Evolutionary conservation across 23 tunicate genomes (phyloP), one percentile per base, ranked within the genome.

Genomic region (Halocynthia aurantium): DNA sequence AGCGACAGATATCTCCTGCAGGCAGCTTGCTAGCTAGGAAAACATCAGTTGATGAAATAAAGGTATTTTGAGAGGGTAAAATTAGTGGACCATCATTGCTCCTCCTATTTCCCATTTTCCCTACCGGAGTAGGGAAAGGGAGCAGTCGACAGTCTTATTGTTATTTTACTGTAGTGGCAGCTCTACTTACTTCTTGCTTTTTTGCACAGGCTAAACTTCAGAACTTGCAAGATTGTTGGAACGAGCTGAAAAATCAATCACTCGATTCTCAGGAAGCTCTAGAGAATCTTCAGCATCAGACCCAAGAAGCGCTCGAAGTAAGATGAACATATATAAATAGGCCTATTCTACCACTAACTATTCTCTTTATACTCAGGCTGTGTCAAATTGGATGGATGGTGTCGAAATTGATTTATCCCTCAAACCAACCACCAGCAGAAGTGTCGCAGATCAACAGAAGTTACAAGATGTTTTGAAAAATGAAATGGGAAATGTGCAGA

Each of bases 201-300:
- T 20, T 54, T 13, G 54, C 56, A 8, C 78, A 74, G 78, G 65
- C 18, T 54, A 54, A 31, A 12, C 78, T 74, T 74, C 78, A 74
- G 31, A 64, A 74, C 56, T 50, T 74, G 18, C 78, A 74, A 74
- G 78, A 74, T 74, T 74, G 78, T 6, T 74, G 78, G 78, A 74
- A 74, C 13, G 78, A 74, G 40, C 20, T 74, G 7, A 74, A 74
- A 54, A 19, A 55, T 11, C 60, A 74, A 56, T 74, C 78, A 12
- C 62, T 74, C 2, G 78, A 74, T 8, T 54, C 64, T 54, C 61
- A 74, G 22, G 62, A 53, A 74, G 78, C 78, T 53, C 56, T 74
- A 52, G 60, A 74, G 56, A 74, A 53, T 54, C 57, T 74, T 8
- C 64, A 56, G 56, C 63, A 54, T 8, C 63, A 74, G 10, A 74